phyloP scores from a whole-genome alignment of 2,797 vertebrate genomes.

The Masticophis lateralis region DNA sequence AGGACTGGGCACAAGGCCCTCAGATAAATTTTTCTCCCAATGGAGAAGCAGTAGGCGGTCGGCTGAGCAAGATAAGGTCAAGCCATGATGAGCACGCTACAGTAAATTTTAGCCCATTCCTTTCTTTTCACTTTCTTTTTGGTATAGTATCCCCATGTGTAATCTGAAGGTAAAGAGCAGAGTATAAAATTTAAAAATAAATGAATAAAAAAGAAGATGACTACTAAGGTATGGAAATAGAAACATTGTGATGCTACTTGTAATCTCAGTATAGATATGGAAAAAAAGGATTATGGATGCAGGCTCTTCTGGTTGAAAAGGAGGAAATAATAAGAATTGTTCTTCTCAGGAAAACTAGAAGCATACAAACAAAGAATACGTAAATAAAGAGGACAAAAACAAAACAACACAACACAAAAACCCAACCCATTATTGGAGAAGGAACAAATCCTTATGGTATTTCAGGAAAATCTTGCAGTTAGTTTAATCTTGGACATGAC shows the following conservation, averaged over 20 bases:
- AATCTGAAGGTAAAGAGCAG: background rate
- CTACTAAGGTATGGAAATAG: background rate
- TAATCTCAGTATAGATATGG: background rate
- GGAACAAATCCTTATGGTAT: slow-evolving; percentile 23
- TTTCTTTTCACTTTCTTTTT: background rate
- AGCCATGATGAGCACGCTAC: background rate
- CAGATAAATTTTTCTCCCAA: background rate
- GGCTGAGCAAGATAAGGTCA: background rate
- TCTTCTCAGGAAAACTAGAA: background rate
- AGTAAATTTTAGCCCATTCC: background rate
- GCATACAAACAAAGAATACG: slow-evolving; percentile 1
- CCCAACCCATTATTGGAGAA: background rate
- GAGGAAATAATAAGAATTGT: background rate
- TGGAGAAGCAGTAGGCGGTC: background rate
- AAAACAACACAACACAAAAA: background rate
- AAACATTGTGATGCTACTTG: background rate
- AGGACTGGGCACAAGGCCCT: background rate
- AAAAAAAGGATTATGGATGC: slow-evolving; percentile 8
- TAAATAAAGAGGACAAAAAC: background rate
- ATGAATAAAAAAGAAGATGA: background rate
- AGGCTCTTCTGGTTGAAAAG: slow-evolving; percentile 42
- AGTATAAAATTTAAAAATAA: background rate
- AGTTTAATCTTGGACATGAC: slow-evolving; percentile 60
- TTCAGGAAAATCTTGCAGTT: slow-evolving; percentile 41
- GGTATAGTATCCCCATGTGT: too few relatives aligned